Base-by-base conservation (phyloP, 2,888 invertebrate species). In the Teinopalpus imperialis region DNA sequence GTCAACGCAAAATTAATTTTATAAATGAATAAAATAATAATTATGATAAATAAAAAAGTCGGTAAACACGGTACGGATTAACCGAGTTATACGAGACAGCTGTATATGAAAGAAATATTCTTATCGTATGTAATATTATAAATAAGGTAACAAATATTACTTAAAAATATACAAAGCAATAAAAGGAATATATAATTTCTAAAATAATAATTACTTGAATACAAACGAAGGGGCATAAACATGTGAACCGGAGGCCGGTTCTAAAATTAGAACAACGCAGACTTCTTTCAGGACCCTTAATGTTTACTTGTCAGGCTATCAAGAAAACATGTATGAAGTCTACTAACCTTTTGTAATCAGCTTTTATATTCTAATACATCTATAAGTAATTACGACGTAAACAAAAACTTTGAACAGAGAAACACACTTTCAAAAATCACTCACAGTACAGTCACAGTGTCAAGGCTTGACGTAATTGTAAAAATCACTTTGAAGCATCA, bases 191-290 rank as follows among this genome's bases (percentile, higher is more conserved):
- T n/a, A n/a, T n/a, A n/a, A n/a, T n/a, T n/a, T n/a, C n/a, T n/a
- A n/a, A n/a, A n/a, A n/a, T n/a, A n/a, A n/a, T n/a, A n/a, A n/a
- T n/a, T n/a, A n/a, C n/a, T n/a, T n/a, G n/a, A n/a, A n/a, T n/a
- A n/a, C n/a, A n/a, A n/a, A n/a, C n/a, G n/a, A n/a, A n/a, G n/a
- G n/a, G n/a, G n/a, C 32, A 44, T 44, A 37, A 45, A 45, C 44
- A 45, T 32, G 31, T 32, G 18, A 13, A 7, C 31, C 14, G 27
- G 43, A 43, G 43, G 39, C 44, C 39, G 39, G 44, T 45, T 37
- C 44, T 45, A 45, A 45, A 45, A 45, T 45, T 45, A 39, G 44
- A 39, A 16, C 21, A 39, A 45, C 39, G 39, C 32, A 39, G 32
- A 39, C 32, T 39, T 32, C 31, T 6, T 32, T 37, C 24, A 26